phyloP scores from a whole-genome alignment of 2,888 invertebrate species.

The Herminia tarsipennalis region DNA sequence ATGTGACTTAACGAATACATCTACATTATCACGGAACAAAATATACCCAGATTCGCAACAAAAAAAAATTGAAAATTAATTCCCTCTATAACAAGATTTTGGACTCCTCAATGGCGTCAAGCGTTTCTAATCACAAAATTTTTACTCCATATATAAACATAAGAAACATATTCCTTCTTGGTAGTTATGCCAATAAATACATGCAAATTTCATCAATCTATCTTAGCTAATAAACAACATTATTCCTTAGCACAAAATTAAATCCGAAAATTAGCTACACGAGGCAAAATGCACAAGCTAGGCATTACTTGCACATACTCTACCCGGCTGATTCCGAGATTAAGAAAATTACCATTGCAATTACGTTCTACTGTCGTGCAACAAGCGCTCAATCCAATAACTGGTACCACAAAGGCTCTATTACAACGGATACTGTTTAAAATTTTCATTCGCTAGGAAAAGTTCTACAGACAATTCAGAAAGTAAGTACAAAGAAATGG shows the following conservation, averaged over 20 bases:
- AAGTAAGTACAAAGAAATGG: conserved; percentile 51
- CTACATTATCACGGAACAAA: too few relatives aligned
- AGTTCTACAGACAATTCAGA: conserved; percentile 51
- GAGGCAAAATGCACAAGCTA: neutral
- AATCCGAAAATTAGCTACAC: neutral
- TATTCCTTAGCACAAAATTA: too few relatives aligned
- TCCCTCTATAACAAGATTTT: too few relatives aligned
- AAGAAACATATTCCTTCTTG: too few relatives aligned
- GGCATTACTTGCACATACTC: neutral
- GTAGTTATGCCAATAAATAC: too few relatives aligned
- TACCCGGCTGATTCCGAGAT: conserved; percentile 3
- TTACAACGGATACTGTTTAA: conserved; percentile 39
- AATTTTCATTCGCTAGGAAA: conserved; percentile 42
- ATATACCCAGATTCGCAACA: too few relatives aligned
- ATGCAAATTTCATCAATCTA: too few relatives aligned
- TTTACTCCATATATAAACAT: too few relatives aligned
- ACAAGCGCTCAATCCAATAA: conserved; percentile 33
- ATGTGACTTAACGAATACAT: too few relatives aligned
- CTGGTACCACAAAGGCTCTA: conserved; percentile 21
- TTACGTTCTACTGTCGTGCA: conserved; percentile 16
- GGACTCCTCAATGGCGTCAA: too few relatives aligned
- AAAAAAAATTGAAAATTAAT: too few relatives aligned
- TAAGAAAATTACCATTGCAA: conserved; percentile 15
- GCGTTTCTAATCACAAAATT: too few relatives aligned
- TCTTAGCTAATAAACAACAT: neutral